A percentile compares a stretch with the other conserved stretches of the same genome.
Evolutionary conservation across 2,888 invertebrate species (phyloP).

Genomic region (Buathra laborator): DNA sequence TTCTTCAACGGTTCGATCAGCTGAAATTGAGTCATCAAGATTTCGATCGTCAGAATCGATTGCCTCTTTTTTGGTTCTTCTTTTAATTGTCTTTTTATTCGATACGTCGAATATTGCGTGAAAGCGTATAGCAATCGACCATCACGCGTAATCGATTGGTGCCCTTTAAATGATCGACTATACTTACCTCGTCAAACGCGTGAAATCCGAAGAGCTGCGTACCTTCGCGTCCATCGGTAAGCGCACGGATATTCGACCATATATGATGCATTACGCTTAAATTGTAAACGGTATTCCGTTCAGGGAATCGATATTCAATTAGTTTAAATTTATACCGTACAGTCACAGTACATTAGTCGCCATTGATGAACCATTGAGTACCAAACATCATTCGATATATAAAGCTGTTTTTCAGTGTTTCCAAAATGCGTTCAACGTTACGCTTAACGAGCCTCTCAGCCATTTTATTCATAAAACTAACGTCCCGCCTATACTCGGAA

Average conservation of each 20-base stretch:
- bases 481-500: background rate
- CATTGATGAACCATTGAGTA: too few species aligned
- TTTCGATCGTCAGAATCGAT: slow-evolving; percentile 1
- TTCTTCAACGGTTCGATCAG: too few species aligned
- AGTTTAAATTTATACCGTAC: too few species aligned
- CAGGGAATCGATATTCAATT: too few species aligned
- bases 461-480: slow-evolving; percentile 12
- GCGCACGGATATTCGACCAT: too few species aligned
- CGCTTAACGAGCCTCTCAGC: background rate
- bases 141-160: slow-evolving; percentile 44
- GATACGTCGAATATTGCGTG: slow-evolving; percentile 23
- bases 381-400: background rate
- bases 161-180: background rate
- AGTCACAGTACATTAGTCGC: too few species aligned
- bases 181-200: slow-evolving; percentile 11
- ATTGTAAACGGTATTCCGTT: too few species aligned
- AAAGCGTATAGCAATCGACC: slow-evolving; percentile 42
- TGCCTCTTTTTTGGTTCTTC: background rate
- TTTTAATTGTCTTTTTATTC: slow-evolving; percentile 29
- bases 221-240: too few species aligned
- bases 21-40: background rate
- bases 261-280: too few species aligned
- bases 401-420: background rate
- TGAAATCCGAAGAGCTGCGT: background rate
- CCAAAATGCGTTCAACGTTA: background rate